phyloP scores from a whole-genome alignment of 2,888 invertebrate genomes.

The Drosophila nr. perissopoda region DNA sequence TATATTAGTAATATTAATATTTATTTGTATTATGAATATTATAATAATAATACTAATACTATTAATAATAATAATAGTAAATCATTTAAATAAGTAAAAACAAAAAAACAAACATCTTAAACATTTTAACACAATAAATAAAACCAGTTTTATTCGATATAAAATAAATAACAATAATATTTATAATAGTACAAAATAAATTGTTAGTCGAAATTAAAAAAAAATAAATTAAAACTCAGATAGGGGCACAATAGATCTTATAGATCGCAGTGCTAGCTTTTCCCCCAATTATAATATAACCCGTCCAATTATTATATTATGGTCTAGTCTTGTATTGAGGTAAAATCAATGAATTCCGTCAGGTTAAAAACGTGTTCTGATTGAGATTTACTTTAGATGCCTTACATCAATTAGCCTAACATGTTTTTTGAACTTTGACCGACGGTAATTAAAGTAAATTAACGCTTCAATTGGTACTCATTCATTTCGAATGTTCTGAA shows the following conservation, averaged over 20 bases:
- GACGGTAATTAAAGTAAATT: constrained; percentile 70
- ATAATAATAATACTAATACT: too few relatives aligned
- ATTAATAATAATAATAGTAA: too few relatives aligned
- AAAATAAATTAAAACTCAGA: too few relatives aligned
- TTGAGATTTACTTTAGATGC: constrained; percentile 5
- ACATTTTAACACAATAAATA: not conserved
- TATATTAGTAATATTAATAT: too few relatives aligned
- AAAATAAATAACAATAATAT: not conserved
- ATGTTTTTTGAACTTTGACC: constrained; percentile 67
- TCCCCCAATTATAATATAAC: not conserved
- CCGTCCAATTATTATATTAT: not conserved
- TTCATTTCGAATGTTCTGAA: constrained; percentile 43
- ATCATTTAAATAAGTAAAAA: too few relatives aligned
- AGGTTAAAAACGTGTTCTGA: not conserved
- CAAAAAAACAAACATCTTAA: too few relatives aligned
- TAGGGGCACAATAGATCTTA: too few relatives aligned
- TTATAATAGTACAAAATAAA: too few relatives aligned
- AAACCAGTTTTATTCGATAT: not conserved
- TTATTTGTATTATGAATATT: too few relatives aligned
- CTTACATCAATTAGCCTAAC: constrained; percentile 15
- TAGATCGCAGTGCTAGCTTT: too few relatives aligned
- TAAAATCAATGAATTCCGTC: not conserved
- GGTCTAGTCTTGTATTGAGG: not conserved
- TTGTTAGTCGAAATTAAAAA: too few relatives aligned
- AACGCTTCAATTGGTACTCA: constrained; percentile 68